A percentile compares a stretch with the other conserved stretches of the same genome.
These are phyloP conservation scores for Dasysyrphus albostriatus DNA, from an alignment of 2,888 invertebrate species.

Conservation along the genomic window DNA sequence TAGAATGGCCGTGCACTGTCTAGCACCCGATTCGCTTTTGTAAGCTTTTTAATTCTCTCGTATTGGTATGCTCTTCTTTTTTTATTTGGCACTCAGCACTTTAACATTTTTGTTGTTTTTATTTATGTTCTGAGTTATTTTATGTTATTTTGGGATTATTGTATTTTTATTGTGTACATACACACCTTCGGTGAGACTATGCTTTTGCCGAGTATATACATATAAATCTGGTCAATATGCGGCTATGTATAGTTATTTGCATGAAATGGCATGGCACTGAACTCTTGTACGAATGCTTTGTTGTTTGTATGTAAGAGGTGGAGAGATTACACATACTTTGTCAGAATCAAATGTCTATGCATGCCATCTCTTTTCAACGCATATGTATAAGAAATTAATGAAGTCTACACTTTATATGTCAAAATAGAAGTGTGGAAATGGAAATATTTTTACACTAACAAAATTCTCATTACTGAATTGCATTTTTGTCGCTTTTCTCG, in stretches of 20 bases:
- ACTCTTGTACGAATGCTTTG: conserved; percentile 58
- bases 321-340: conserved; percentile 2
- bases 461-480: not conserved
- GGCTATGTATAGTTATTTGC: conserved; percentile 52
- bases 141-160: conserved; percentile 19
- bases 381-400: conserved; percentile 34
- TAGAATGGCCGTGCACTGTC: not conserved
- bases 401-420: conserved; percentile 52
- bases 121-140: conserved; percentile 26
- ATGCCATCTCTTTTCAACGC: conserved; percentile 50
- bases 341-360: not conserved
- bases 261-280: conserved; percentile 73
- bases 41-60: conserved; percentile 41
- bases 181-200: not conserved
- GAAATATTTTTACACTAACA: not conserved
- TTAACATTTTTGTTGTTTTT: conserved; percentile 7
- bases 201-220: not conserved
- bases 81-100: not conserved
- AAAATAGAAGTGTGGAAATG: conserved; percentile 44
- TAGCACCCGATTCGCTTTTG: conserved; percentile 2
- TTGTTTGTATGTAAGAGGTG: conserved; percentile 8
- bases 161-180: conserved; percentile 43
- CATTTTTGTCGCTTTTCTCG: not conserved
- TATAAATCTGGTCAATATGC: conserved; percentile 29
- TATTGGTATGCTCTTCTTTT: conserved; percentile 9